phyloP scores from a whole-genome alignment of 2,888 invertebrate genomes.

The Agrochola macilenta region DNA sequence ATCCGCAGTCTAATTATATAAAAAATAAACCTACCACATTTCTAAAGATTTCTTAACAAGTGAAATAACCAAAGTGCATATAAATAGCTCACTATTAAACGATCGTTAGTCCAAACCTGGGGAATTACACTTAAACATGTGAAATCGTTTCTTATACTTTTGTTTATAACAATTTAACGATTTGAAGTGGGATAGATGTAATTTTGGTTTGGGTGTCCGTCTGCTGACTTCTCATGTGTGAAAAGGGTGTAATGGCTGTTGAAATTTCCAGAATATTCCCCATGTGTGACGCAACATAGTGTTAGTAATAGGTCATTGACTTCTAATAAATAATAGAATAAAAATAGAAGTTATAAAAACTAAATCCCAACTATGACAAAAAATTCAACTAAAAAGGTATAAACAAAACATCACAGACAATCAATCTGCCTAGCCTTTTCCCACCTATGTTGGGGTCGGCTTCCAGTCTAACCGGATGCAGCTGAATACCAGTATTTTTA shows the following conservation, averaged over 20 bases:
- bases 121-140: conserved; percentile 67
- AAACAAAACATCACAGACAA: no score
- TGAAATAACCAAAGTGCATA: conserved; percentile 48
- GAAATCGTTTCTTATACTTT: conserved; percentile 62
- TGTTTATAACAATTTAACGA: conserved; percentile 59
- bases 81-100: conserved; percentile 66
- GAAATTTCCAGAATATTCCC: not conserved
- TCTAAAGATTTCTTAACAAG: conserved; percentile 13
- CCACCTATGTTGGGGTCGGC: no score
- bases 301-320: not conserved
- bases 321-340: not conserved
- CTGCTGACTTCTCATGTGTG: conserved; percentile 31
- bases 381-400: no score
- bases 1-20: not conserved
- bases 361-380: no score
- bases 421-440: no score
- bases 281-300: not conserved
- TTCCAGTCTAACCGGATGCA: no score
- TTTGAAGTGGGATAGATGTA: conserved; percentile 42
- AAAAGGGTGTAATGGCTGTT: conserved; percentile 19
- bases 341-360: no score
- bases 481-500: no score
- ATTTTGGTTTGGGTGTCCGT: conserved; percentile 43
- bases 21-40: not conserved
- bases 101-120: conserved; percentile 62